These are phyloP conservation scores for Climacteris rufus DNA, from an alignment of 2,113 vertebrate genomes.

Conservation along the genomic window DNA sequence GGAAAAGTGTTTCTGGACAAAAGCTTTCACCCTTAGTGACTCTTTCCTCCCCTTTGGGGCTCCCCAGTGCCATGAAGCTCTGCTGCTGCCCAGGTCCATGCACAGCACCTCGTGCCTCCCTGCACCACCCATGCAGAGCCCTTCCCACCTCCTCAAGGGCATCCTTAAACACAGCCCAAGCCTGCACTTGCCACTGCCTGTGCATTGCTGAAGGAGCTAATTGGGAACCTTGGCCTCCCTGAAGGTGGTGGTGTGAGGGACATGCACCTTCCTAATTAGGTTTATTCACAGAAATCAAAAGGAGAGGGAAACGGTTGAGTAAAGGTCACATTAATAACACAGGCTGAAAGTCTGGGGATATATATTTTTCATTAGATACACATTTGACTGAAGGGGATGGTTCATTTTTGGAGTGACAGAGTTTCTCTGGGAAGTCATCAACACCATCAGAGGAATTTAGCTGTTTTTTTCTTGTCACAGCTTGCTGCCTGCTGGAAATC, in stretches of 20 bases:
- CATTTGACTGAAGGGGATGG: conserved; percentile 49
- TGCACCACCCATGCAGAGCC: background rate
- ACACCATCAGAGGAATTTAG: background rate
- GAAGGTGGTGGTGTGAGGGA: background rate
- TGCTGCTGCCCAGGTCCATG: background rate
- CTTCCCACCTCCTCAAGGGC: background rate
- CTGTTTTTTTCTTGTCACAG: conserved; percentile 50
- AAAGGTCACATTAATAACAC: conserved; percentile 65
- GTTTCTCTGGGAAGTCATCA: conserved; percentile 30
- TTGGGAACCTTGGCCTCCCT: conserved; percentile 55
- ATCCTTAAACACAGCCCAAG: background rate
- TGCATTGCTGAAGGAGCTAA: conserved; percentile 73
- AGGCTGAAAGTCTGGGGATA: conserved; percentile 40
- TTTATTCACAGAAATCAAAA: conserved; percentile 60
- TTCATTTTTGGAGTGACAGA: conserved; percentile 12
- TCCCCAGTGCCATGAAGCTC: background rate
- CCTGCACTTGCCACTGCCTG: background rate
- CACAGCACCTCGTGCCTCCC: background rate
- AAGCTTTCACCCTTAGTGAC: background rate
- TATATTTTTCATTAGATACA: conserved; percentile 60
- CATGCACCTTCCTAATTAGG: conserved; percentile 37
- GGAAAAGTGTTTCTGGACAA: background rate
- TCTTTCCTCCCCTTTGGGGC: background rate
- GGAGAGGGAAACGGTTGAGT: conserved; percentile 41
- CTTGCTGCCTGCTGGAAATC: conserved; percentile 34